Evolutionary conservation across 1,140 invertebrate species (phyloP), one percentile per base, ranked within the genome.

Genomic region (Batillaria attramentaria): DNA sequence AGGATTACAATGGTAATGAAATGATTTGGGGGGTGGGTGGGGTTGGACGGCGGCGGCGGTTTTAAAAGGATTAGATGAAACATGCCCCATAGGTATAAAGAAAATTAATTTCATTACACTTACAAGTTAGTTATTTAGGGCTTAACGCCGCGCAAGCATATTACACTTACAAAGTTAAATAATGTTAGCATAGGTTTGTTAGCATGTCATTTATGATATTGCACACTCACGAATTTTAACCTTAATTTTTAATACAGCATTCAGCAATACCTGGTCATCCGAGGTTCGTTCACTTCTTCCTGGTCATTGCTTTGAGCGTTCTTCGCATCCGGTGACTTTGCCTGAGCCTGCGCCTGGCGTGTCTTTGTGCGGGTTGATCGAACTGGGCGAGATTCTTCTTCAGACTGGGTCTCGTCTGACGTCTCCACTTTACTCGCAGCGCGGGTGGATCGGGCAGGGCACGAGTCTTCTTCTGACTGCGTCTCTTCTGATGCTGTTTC

Each of bases 191-290:
- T n/a, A n/a, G n/a, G n/a, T n/a, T n/a, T n/a, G n/a, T n/a, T n/a
- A n/a, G n/a, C n/a, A n/a, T n/a, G n/a, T n/a, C n/a, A n/a, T n/a
- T n/a, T n/a, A n/a, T n/a, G n/a, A n/a, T n/a, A n/a, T n/a, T n/a
- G n/a, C n/a, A n/a, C n/a, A n/a, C n/a, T n/a, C n/a, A n/a, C n/a
- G n/a, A n/a, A n/a, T n/a, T n/a, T n/a, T n/a, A n/a, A n/a, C n/a
- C n/a, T n/a, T n/a, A n/a, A n/a, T n/a, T n/a, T n/a, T n/a, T n/a
- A n/a, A n/a, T n/a, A n/a, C n/a, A n/a, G n/a, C n/a, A n/a, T n/a
- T n/a, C n/a, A n/a, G n/a, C n/a, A n/a, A n/a, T n/a, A 75, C 73
- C 73, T 33, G 4, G 73, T 75, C 73, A 75, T 75, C 20, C 73
- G 73, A n/a, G 73, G 54, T 54, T 75, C 54, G 16, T 75, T 57